Conservation (phyloP, 2,797 vertebrate genomes). For the Buceros bicornis region DNA sequence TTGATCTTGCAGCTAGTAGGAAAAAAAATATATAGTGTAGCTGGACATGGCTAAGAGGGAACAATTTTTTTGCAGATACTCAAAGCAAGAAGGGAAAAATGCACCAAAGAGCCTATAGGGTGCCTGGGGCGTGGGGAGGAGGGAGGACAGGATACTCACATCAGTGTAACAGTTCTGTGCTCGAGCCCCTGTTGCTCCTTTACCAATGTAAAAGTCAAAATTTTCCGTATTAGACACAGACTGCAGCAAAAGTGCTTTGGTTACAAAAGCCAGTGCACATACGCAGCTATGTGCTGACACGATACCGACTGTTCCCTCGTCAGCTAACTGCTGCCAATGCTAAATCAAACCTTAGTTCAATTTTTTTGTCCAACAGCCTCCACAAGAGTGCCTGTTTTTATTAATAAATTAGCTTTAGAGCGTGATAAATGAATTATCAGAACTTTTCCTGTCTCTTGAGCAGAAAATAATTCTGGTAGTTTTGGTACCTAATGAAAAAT, state of each 20-base stretch:
- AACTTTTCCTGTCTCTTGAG: neutral
- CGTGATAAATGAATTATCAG: conserved; percentile 28
- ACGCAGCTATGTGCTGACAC: neutral
- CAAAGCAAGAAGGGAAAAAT: neutral
- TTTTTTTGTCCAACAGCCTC: neutral
- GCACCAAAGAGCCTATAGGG: neutral
- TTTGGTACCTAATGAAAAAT: conserved; percentile 36
- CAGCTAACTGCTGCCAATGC: neutral
- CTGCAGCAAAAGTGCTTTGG: neutral
- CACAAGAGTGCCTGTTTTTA: neutral
- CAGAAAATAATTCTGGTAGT: neutral
- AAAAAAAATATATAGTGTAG: neutral
- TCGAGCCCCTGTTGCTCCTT: neutral
- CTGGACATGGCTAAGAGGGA: neutral
- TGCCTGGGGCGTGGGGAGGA: neutral
- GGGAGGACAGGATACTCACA: neutral
- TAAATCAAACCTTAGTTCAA: neutral
- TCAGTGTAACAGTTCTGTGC: neutral
- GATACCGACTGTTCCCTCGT: neutral
- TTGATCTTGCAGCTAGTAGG: conserved; percentile 32
- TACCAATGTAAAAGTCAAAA: neutral
- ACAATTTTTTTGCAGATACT: conserved; percentile 11
- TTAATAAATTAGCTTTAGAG: conserved; percentile 18
- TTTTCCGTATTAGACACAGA: neutral
- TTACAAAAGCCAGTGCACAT: neutral